phyloP scores from a whole-genome alignment of 2,888 invertebrate species.

The Cantharis nigra region DNA sequence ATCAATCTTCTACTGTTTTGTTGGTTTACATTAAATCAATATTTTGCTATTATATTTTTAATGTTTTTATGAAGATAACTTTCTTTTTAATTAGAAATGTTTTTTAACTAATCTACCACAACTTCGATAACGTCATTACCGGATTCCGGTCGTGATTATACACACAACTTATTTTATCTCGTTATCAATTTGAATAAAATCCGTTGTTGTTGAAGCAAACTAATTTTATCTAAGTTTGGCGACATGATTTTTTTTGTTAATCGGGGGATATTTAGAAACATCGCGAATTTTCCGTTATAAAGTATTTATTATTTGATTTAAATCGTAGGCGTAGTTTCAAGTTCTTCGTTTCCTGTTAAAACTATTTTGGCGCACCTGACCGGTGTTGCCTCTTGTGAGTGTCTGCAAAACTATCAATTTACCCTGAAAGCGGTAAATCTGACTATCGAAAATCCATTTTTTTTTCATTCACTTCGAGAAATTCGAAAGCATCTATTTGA shows the following conservation, averaged over 20 bases:
- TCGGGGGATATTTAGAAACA: not conserved
- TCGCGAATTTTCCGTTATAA: not conserved
- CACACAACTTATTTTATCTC: not conserved
- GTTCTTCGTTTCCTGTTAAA: not conserved
- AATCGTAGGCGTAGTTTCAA: not conserved
- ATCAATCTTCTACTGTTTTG: not conserved
- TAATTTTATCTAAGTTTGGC: not conserved
- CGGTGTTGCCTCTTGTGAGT: not conserved
- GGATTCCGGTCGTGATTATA: not conserved
- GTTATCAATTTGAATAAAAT: not conserved
- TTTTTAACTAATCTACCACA: not conserved
- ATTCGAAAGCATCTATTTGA: not conserved
- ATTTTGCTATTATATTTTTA: not conserved
- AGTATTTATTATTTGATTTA: not conserved
- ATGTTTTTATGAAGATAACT: not conserved
- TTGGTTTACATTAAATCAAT: not conserved
- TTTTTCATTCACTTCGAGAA: too few species aligned
- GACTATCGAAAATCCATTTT: not conserved
- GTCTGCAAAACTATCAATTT: not conserved
- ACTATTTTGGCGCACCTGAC: not conserved
- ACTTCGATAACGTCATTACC: not conserved
- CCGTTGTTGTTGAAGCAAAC: not conserved
- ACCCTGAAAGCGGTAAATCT: not conserved
- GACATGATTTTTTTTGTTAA: not conserved
- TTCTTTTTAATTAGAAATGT: not conserved